These are phyloP conservation scores for Athalia cordata DNA, from an alignment of 2,888 invertebrate species.

Conservation along the genomic window DNA sequence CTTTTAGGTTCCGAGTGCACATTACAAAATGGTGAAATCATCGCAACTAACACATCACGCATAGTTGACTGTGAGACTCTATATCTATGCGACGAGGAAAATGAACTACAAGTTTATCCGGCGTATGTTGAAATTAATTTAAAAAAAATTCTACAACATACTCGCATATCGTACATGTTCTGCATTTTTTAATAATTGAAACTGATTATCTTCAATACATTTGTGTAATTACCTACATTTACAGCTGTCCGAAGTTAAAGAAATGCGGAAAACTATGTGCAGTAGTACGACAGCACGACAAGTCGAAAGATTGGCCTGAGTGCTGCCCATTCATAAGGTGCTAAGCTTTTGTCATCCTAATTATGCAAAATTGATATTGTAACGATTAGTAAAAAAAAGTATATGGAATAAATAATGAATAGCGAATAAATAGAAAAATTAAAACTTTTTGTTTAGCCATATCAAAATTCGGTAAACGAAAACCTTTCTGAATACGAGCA, in stretches of 20 bases:
- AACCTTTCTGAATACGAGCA: no score
- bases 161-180: no score
- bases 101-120: not conserved
- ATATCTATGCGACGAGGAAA: not conserved
- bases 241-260: not conserved
- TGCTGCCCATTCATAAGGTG: constrained; percentile 33
- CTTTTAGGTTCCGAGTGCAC: not conserved
- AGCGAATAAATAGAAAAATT: no score
- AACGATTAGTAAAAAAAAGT: not conserved
- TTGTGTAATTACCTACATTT: not conserved
- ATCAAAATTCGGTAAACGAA: no score
- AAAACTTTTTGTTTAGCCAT: no score
- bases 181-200: no score
- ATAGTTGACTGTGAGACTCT: not conserved
- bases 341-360: not conserved
- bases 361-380: not conserved
- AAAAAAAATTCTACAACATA: not conserved
- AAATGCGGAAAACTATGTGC: not conserved
- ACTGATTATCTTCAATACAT: no score
- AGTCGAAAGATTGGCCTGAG: constrained; percentile 26
- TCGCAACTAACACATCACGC: not conserved
- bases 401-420: no score
- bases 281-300: not conserved
- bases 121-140: not conserved
- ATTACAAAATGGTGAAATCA: not conserved